phyloP scores from a whole-genome alignment of 1,140 invertebrate species.

The Himalopsyche phryganea region DNA sequence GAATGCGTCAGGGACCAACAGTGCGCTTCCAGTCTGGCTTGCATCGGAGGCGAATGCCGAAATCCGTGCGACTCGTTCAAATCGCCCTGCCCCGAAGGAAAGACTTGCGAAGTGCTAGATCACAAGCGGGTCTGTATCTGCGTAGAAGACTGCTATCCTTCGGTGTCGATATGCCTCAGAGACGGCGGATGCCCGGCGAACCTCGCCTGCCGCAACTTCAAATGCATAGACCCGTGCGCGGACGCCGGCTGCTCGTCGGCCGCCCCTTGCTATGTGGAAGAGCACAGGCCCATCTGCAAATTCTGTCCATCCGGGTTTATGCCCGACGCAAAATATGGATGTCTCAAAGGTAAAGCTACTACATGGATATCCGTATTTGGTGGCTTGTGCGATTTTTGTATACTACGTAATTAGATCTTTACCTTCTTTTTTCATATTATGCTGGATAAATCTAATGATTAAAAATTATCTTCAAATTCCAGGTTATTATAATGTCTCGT shows the following conservation, averaged over 20 bases:
- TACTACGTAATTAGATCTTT: constrained; percentile 33
- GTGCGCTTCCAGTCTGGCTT: constrained; percentile 81
- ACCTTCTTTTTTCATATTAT: constrained; percentile 32
- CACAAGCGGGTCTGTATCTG: constrained; percentile 83
- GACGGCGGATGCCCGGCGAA: constrained; percentile 82
- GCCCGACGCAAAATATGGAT: constrained; percentile 85
- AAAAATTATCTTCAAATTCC: constrained; percentile 53
- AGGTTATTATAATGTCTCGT: constrained; percentile 42
- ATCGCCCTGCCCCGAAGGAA: constrained; percentile 70
- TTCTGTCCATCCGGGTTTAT: constrained; percentile 88
- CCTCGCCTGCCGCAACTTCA: constrained; percentile 80
- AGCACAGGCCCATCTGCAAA: constrained; percentile 90
- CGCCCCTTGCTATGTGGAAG: constrained; percentile 85
- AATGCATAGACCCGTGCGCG: constrained; percentile 86
- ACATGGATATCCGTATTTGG: constrained; percentile 33
- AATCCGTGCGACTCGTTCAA: constrained; percentile 74
- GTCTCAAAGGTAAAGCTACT: constrained; percentile 81
- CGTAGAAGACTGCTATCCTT: constrained; percentile 78
- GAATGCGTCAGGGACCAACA: constrained; percentile 79
- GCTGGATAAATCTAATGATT: constrained; percentile 47
- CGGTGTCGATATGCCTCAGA: constrained; percentile 81
- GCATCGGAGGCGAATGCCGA: constrained; percentile 74
- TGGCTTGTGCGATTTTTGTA: constrained; percentile 36
- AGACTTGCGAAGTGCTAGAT: constrained; percentile 80
- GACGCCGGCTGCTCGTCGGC: constrained; percentile 73